Evolutionary conservation across 2,888 invertebrate genomes (phyloP).

Genomic region (Mechanitis mazaeus): DNA sequence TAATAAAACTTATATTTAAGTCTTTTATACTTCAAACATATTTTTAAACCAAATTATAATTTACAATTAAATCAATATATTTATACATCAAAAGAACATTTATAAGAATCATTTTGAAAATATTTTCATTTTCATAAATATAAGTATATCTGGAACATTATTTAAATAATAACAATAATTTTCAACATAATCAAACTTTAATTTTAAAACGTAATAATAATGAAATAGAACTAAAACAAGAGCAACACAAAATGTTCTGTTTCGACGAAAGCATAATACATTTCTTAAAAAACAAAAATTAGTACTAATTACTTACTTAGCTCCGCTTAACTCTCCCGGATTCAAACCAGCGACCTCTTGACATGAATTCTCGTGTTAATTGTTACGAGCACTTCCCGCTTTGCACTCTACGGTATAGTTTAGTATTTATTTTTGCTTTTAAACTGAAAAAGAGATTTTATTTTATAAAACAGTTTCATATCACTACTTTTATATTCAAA

Average conservation of each 20-base stretch:
- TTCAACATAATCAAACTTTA: too few relatives aligned
- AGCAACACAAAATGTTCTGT: background rate
- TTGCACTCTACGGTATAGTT: background rate
- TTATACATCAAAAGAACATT: too few relatives aligned
- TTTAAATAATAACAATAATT: too few relatives aligned
- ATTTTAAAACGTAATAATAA: too few relatives aligned
- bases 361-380: conserved; percentile 20
- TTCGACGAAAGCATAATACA: background rate
- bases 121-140: too few relatives aligned
- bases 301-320: conserved; percentile 23
- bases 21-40: too few relatives aligned
- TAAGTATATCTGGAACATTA: too few relatives aligned
- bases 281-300: conserved; percentile 12
- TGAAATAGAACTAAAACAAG: background rate
- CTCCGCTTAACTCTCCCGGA: conserved; percentile 12
- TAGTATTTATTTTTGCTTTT: conserved; percentile 9
- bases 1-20: too few relatives aligned
- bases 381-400: conserved; percentile 15
- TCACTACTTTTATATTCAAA: background rate
- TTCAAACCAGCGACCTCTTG: conserved; percentile 19
- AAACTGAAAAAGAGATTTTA: conserved; percentile 1
- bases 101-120: too few relatives aligned
- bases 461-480: background rate
- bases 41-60: too few relatives aligned
- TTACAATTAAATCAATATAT: too few relatives aligned